These are phyloP conservation scores for Oceanites oceanicus DNA, from an alignment of 2,113 vertebrate species.

Conservation along the genomic window DNA sequence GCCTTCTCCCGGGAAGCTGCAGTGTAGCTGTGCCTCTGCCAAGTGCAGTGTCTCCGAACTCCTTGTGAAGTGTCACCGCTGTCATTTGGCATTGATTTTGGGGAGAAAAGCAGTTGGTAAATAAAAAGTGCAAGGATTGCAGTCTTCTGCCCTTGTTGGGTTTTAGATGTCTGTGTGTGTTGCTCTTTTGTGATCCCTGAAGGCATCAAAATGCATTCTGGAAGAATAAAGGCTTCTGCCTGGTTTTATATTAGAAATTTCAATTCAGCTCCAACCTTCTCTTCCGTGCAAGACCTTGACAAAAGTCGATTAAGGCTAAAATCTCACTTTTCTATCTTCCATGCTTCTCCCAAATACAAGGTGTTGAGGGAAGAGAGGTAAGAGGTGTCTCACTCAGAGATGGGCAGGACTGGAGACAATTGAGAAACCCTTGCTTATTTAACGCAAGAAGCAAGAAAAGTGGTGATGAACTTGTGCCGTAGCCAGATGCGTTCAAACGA, in stretches of 20 bases:
- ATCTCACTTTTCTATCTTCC: neutral
- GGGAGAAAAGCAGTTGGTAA: neutral
- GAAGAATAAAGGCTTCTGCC: neutral
- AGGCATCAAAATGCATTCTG: neutral
- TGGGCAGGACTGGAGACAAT: neutral
- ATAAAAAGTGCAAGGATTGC: neutral
- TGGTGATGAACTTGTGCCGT: neutral
- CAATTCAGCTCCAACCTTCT: neutral
- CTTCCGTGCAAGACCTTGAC: neutral
- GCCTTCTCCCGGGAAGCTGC: neutral
- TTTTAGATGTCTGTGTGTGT: neutral
- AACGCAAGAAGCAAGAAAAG: neutral
- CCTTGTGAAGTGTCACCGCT: neutral
- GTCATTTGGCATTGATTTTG: neutral
- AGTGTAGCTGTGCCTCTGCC: neutral
- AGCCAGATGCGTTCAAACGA: rapidly evolving
- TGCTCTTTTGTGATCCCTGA: neutral
- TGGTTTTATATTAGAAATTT: neutral
- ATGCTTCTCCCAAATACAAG: neutral
- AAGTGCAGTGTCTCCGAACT: rapidly evolving
- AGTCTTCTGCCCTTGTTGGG: neutral
- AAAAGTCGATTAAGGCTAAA: neutral
- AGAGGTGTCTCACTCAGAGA: neutral
- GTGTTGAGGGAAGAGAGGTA: neutral
- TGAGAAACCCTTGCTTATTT: neutral